Evolutionary conservation across 92 coral and sea anemone genomes (phyloP).

Genomic region (Virgularia gustaviana): DNA sequence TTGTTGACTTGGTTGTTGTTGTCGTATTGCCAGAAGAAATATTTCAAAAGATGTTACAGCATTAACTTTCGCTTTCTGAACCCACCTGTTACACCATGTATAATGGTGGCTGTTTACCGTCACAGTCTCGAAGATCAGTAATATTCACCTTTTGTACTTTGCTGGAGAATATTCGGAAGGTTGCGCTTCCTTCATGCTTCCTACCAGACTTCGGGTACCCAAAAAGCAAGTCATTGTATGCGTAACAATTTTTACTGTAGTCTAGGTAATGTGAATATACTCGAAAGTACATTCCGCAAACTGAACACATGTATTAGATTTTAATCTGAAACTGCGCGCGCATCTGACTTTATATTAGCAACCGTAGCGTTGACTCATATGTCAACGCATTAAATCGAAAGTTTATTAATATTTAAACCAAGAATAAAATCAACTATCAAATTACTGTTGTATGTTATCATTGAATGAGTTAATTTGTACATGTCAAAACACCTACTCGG

Average conservation of each 20-base stretch:
- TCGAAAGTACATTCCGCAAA: constrained; percentile 11
- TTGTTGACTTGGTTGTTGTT: background rate
- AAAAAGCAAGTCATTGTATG: too few relatives aligned
- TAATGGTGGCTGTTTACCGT: constrained; percentile 10
- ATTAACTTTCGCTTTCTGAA: background rate
- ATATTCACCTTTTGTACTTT: constrained; percentile 5
- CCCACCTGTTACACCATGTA: background rate
- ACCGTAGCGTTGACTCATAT: background rate
- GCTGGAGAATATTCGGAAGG: background rate
- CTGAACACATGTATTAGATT: background rate
- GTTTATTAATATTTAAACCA: background rate
- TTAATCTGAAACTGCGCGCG: too few relatives aligned
- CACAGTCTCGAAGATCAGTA: constrained; percentile 8
- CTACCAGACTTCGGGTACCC: too few relatives aligned
- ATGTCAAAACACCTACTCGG: constrained; percentile 10
- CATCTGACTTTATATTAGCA: background rate
- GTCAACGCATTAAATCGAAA: background rate
- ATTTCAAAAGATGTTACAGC: background rate
- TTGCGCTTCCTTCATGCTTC: background rate
- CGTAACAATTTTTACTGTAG: too few relatives aligned
- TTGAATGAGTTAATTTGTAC: constrained; percentile 10
- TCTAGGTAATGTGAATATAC: too few relatives aligned
- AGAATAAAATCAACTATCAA: background rate
- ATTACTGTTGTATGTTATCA: constrained; percentile 8
- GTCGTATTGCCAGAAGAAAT: background rate